A percentile compares a stretch with the other conserved stretches of the same genome.
Evolutionary conservation across 1,140 invertebrate species (phyloP).

Genomic region (Dreissena rostriformis): DNA sequence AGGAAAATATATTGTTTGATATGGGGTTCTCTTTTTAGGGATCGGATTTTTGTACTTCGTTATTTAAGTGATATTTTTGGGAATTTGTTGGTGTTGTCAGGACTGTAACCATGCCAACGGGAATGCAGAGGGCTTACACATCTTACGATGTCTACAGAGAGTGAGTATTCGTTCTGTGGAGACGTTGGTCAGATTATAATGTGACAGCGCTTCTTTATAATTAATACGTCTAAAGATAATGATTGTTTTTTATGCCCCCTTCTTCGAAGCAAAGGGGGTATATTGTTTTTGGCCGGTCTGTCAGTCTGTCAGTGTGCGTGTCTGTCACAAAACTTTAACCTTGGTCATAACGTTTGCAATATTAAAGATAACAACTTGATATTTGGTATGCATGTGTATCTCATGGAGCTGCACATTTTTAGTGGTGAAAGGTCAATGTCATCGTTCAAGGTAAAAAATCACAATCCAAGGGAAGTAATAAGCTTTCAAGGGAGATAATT

Average conservation of each 20-base stretch:
- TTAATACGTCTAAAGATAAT: neutral
- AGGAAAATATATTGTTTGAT: slow-evolving; percentile 15
- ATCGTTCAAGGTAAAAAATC: too few relatives aligned
- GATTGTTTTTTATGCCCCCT: neutral
- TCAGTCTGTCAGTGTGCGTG: neutral
- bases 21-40: neutral
- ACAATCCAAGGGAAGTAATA: too few relatives aligned
- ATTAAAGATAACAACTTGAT: too few relatives aligned
- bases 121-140: slow-evolving; percentile 20
- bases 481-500: too few relatives aligned
- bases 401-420: too few relatives aligned
- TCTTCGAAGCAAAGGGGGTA: neutral
- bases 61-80: neutral
- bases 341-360: too few relatives aligned
- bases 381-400: too few relatives aligned
- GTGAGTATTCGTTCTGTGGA: slow-evolving; percentile 9
- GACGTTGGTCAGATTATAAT: neutral
- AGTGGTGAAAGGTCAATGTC: too few relatives aligned
- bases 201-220: neutral
- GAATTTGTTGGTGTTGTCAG: neutral
- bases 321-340: neutral
- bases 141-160: slow-evolving; percentile 42
- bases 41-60: neutral
- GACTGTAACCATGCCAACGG: neutral
- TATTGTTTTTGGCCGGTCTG: neutral